Conservation (phyloP, 2,888 invertebrate species). For the Halocaridina rubra region DNA sequence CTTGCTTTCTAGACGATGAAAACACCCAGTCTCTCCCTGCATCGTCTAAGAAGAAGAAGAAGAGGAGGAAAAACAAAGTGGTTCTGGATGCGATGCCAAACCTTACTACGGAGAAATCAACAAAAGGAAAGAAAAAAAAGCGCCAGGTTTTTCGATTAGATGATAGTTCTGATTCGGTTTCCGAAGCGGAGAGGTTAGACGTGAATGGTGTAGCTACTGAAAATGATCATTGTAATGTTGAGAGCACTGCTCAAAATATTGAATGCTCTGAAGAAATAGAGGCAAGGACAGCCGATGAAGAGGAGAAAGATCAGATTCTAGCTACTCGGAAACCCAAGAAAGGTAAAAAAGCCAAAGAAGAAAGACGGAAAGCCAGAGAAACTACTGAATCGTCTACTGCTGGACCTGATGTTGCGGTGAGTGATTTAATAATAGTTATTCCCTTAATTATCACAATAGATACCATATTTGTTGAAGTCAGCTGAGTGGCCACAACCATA, state of each 20-base stretch:
- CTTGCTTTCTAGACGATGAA: background rate
- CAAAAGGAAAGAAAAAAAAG: background rate
- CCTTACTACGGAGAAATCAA: background rate
- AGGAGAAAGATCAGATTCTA: background rate
- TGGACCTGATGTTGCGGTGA: constrained; percentile 1
- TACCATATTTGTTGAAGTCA: no score
- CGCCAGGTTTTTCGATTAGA: background rate
- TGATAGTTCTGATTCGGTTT: background rate
- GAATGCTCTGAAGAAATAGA: background rate
- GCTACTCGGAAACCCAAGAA: constrained; percentile 1
- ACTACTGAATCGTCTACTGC: background rate
- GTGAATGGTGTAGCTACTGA: background rate
- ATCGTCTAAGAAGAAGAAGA: constrained; percentile 35
- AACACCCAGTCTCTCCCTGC: background rate
- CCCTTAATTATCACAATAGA: no score
- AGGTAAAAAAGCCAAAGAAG: constrained; percentile 48
- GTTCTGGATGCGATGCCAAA: background rate
- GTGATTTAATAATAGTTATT: no score
- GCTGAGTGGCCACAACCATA: no score
- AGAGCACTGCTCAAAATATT: background rate
- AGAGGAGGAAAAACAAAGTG: constrained; percentile 17
- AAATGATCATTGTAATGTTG: background rate
- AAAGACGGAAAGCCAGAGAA: constrained; percentile 27
- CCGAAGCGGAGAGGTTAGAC: background rate
- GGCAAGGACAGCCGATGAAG: background rate